phyloP scores from a whole-genome alignment of 2,888 invertebrate genomes.

The Eustalomyia histrio region DNA sequence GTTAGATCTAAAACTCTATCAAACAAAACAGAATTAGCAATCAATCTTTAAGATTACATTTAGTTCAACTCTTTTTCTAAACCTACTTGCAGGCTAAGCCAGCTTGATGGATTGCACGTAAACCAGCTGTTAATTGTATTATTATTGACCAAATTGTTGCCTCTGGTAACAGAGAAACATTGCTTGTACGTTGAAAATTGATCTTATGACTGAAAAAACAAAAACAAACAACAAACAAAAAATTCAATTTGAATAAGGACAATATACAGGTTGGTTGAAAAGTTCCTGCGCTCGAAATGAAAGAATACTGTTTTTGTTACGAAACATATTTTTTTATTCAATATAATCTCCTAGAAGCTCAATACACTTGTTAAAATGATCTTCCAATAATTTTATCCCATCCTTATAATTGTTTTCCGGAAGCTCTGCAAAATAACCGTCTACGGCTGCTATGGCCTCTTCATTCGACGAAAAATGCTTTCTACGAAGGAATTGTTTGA shows the following conservation, averaged over 20 bases:
- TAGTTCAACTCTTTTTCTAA: neutral
- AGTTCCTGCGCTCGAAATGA: no score
- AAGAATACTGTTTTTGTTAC: no score
- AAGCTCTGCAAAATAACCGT: no score
- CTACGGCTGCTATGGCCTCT: no score
- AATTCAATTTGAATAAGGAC: neutral
- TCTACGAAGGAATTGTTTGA: no score
- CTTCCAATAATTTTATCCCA: no score
- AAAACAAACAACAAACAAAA: neutral
- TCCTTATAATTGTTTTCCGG: no score
- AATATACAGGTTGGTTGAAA: no score
- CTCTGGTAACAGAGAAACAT: constrained; percentile 90
- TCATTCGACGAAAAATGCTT: no score
- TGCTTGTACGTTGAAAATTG: constrained; percentile 81
- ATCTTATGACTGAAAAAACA: constrained; percentile 77
- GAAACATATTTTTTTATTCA: no score
- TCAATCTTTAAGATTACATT: neutral
- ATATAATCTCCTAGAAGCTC: no score
- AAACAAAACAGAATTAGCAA: constrained; percentile 3
- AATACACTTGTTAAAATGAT: no score
- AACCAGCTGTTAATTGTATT: constrained; percentile 95
- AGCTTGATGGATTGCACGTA: constrained; percentile 92
- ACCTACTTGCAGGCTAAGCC: constrained; percentile 83
- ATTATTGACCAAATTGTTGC: constrained; percentile 96
- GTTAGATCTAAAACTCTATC: constrained; percentile 92